phyloP scores from a whole-genome alignment of 1,140 invertebrate genomes.

The Hestina assimilis region DNA sequence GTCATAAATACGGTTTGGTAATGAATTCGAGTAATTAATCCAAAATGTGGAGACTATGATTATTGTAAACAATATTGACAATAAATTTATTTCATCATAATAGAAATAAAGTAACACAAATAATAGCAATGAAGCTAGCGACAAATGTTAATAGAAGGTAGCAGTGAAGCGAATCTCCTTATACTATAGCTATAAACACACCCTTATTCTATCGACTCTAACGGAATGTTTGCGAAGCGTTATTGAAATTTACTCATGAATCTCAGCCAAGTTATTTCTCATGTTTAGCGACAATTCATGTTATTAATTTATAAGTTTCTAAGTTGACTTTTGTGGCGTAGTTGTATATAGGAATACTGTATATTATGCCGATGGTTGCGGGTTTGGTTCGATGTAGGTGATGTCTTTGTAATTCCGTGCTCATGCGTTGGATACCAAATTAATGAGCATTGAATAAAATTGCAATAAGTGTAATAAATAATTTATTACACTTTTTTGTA shows the following conservation, averaged over 20 bases:
- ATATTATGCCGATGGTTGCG: no score
- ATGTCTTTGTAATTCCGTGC: no score
- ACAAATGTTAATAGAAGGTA: neutral
- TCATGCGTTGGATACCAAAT: no score
- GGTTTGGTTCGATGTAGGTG: no score
- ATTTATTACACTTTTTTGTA: no score
- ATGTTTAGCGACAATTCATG: neutral
- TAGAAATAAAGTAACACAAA: no score
- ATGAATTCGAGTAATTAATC: neutral
- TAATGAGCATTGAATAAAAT: no score
- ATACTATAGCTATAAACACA: neutral
- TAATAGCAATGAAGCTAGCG: neutral
- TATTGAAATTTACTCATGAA: constrained; percentile 18
- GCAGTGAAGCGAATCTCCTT: neutral
- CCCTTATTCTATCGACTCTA: neutral
- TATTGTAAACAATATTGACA: no score
- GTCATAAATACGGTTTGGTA: constrained; percentile 36
- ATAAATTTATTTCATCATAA: no score
- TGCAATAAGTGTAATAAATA: no score
- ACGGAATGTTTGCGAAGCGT: constrained; percentile 9
- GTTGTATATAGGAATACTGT: no score
- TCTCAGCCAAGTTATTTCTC: neutral
- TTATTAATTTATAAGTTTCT: neutral
- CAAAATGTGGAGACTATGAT: neutral
- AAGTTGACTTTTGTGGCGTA: neutral